Percentiles rank a stretch among this genome's conserved stretches.
Evolutionary conservation across 2,888 invertebrate genomes (phyloP).

Genomic region (Drosophila prolongata): DNA sequence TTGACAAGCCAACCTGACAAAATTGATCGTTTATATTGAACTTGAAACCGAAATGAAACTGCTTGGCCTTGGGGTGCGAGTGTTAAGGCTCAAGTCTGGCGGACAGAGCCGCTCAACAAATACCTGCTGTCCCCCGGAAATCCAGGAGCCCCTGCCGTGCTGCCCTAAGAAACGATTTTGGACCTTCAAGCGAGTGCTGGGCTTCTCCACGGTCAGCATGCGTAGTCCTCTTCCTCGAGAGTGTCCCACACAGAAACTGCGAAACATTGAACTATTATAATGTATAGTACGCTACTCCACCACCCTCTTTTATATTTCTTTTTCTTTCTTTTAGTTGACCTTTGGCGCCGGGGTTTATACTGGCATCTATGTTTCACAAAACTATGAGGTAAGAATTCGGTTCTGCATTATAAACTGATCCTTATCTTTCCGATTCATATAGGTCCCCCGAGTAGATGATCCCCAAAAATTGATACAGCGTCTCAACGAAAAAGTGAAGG

Average conservation of each 20-base stretch:
- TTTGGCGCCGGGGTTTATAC: conserved; percentile 89
- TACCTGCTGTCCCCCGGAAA: conserved; percentile 17
- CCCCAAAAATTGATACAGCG: conserved; percentile 90
- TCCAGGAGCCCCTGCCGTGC: conserved; percentile 33
- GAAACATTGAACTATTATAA: neutral
- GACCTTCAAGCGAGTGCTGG: conserved; percentile 24
- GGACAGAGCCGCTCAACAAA: conserved; percentile 13
- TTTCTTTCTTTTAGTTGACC: conserved; percentile 86
- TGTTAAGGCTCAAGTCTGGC: conserved; percentile 22
- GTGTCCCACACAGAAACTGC: no score
- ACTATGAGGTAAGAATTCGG: conserved; percentile 87
- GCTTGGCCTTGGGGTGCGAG: conserved; percentile 43
- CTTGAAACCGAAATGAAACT: conserved; percentile 55
- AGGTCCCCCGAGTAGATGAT: conserved; percentile 95
- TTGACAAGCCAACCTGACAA: conserved; percentile 10
- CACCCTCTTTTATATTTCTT: neutral
- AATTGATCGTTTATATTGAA: conserved; percentile 17
- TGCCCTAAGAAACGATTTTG: conserved; percentile 49
- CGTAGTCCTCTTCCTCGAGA: neutral
- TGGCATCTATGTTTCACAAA: conserved; percentile 90
- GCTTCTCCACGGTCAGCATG: conserved; percentile 51
- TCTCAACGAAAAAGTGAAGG: conserved; percentile 63
- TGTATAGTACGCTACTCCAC: neutral
- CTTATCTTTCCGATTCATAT: conserved; percentile 54
- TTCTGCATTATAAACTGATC: neutral